These are phyloP conservation scores for Pelecanus crispus DNA, from an alignment of 2,113 vertebrate genomes.

Conservation along the genomic window DNA sequence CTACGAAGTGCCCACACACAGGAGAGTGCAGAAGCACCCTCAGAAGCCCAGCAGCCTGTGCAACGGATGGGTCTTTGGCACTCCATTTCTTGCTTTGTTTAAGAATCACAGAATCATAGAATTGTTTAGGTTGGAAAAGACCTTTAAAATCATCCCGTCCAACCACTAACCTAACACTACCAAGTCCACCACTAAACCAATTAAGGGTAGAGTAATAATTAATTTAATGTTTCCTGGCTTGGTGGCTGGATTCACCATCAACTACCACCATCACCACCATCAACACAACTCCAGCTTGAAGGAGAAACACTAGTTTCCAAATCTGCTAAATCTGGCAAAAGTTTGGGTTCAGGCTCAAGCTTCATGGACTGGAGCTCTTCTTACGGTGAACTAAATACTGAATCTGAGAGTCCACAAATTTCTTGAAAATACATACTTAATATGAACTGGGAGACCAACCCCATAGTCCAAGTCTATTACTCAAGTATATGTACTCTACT, in stretches of 20 bases:
- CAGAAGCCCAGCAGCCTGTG: not conserved
- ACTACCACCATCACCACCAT: too few species aligned
- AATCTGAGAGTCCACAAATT: constrained; percentile 2
- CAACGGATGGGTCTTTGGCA: not conserved
- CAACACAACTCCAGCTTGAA: not conserved
- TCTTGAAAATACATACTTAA: constrained; percentile 27
- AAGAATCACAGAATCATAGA: too few species aligned
- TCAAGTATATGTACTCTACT: not conserved
- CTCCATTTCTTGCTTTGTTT: not conserved
- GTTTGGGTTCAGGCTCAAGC: not conserved
- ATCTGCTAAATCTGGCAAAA: not conserved
- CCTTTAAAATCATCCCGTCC: too few species aligned
- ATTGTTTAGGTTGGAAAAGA: too few species aligned
- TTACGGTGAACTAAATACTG: not conserved
- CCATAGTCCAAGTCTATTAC: not conserved
- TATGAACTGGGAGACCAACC: constrained; percentile 10
- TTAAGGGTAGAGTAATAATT: too few species aligned
- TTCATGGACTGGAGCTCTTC: not conserved
- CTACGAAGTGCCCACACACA: fast-evolving
- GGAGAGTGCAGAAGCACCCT: not conserved
- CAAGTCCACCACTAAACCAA: too few species aligned
- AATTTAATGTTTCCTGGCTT: too few species aligned
- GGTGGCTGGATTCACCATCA: too few species aligned
- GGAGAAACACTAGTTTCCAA: not conserved
- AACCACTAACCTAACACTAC: too few species aligned